Evolutionary conservation across 2,113 vertebrate species (phyloP).

Genomic region (Eleginops maclovinus): DNA sequence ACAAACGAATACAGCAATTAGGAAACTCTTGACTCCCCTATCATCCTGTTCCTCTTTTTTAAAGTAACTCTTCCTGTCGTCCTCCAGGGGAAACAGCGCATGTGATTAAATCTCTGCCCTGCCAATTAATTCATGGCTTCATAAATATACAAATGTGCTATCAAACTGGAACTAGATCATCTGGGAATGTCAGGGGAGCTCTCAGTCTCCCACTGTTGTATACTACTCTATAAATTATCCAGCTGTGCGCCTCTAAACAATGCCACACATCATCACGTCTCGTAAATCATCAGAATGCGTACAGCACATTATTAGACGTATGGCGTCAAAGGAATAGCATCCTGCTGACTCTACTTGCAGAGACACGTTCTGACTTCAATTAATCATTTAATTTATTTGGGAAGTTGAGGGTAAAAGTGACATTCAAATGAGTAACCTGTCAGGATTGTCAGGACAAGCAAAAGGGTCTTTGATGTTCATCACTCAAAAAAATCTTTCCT

Average conservation of each 20-base stretch:
- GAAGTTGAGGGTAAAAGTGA: neutral
- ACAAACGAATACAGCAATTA: slow-evolving; percentile 51
- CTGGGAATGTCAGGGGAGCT: slow-evolving; percentile 41
- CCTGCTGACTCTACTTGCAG: slow-evolving; percentile 13
- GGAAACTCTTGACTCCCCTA: slow-evolving; percentile 53
- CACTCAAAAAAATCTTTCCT: neutral
- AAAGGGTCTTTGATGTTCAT: too few relatives aligned
- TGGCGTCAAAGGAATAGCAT: neutral
- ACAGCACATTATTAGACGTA: slow-evolving; percentile 12
- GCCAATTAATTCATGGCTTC: slow-evolving; percentile 81
- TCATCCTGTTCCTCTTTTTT: slow-evolving; percentile 65
- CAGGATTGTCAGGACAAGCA: neutral
- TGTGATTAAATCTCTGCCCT: slow-evolving; percentile 81
- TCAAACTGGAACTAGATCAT: slow-evolving; percentile 75
- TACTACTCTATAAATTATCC: slow-evolving; percentile 54
- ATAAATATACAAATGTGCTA: slow-evolving; percentile 81
- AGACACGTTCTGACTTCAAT: slow-evolving; percentile 19
- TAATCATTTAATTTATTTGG: neutral
- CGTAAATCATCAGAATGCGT: slow-evolving; percentile 27
- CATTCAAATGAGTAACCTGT: neutral
- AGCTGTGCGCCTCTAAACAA: slow-evolving; percentile 54
- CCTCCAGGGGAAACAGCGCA: slow-evolving; percentile 68
- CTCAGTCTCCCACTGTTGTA: slow-evolving; percentile 46
- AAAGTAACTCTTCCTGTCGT: slow-evolving; percentile 70
- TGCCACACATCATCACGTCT: slow-evolving; percentile 30